Base-by-base conservation (phyloP, 2,888 invertebrate genomes). In the Hedychridium roseum region DNA sequence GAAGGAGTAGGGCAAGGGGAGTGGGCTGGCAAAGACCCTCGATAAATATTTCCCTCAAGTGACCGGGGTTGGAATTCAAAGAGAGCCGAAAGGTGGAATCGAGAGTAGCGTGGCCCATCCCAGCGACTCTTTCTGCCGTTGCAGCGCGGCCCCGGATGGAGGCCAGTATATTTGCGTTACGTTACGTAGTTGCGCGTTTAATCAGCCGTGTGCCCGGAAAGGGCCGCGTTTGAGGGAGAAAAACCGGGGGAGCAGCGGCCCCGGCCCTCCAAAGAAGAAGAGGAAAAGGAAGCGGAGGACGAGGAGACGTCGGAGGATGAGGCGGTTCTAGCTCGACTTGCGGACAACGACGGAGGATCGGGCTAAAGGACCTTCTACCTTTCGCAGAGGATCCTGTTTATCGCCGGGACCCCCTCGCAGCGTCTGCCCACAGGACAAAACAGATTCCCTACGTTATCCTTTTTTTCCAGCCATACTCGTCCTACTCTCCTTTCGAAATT, bases 1-100 rank as follows among this genome's bases (percentile, higher is more conserved):
- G 62, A 48, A 61, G 57, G 56, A 57, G 60, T 57, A 60, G 50
- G 45, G 55, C 57, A 61, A 58, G 59, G 60, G 56, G 43, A 43
- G 50, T 51, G 43, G 53, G 65, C 58, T 56, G 45, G 43, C 55
- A 57, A 52, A 64, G 57, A 58, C 64, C 57, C 71, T 78, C 71
- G 74, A 76, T 77, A 77, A 78, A 78, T 76, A 78, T 78, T 76
- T 74, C 71, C 70, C 71, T 73, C 73, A 71, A 77, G 74, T 78
- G 77, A 75, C 73, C 74, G 70, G 66, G 64, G 59, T 63, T 63
- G 58, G 68, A 67, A 74, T 73, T 76, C 74, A 76, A 76, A 77
- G 74, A 72, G 71, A 68, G 65, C 64, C 64, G 66, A 74, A 76
- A 73, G 73, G 74, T 75, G 67, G 67, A 74, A 70, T 76, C 68